Evolutionary conservation across 2,888 invertebrate species (phyloP).

Genomic region (Nezara viridula): DNA sequence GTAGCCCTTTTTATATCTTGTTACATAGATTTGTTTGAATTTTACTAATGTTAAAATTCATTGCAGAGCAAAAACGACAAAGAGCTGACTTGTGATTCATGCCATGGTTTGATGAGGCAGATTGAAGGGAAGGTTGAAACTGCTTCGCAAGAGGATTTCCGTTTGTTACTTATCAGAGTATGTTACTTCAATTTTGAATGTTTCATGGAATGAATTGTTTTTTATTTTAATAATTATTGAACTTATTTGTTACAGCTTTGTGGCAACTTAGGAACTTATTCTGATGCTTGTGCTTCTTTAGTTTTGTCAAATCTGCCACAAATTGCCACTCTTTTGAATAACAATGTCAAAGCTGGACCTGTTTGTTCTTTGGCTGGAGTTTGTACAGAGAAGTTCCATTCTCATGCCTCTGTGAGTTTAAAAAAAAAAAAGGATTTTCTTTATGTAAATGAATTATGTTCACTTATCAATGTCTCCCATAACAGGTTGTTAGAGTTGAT

Average conservation of each 20-base stretch:
- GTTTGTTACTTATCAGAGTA: conserved; percentile 73
- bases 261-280: conserved; percentile 78
- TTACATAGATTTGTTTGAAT: too few relatives aligned
- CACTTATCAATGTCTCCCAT: not conserved
- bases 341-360: conserved; percentile 73
- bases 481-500: conserved; percentile 5
- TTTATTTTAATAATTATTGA: not conserved
- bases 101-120: conserved; percentile 72
- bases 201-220: not conserved
- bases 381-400: conserved; percentile 70
- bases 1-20: too few relatives aligned
- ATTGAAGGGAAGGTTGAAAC: conserved; percentile 73
- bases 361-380: conserved; percentile 85
- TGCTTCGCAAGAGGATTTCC: conserved; percentile 73
- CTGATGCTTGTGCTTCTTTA: conserved; percentile 84
- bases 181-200: conserved; percentile 59
- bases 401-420: conserved; percentile 57
- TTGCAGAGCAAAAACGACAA: conserved; percentile 63
- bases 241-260: conserved; percentile 72
- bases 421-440: not conserved
- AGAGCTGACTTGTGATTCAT: conserved; percentile 70
- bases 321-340: conserved; percentile 57
- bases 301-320: conserved; percentile 72
- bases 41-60: too few relatives aligned
- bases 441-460: not conserved